These are phyloP conservation scores for Schizotus pectinicornis DNA, from an alignment of 2,888 invertebrate species.

Conservation along the genomic window DNA sequence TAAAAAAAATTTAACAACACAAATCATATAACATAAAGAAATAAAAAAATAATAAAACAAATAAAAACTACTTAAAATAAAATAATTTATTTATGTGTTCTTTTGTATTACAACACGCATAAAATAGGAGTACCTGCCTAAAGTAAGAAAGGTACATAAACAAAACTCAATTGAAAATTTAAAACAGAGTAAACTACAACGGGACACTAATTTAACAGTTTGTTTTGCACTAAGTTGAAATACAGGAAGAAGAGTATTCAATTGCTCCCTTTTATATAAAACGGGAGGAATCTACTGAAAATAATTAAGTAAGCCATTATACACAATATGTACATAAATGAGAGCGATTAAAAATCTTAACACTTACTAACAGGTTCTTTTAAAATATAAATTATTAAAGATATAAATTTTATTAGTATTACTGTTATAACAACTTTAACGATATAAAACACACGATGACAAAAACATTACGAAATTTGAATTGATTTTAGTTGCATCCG, in stretches of 20 bases:
- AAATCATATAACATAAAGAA: slow-evolving; percentile 19
- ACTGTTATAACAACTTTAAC: too few relatives aligned
- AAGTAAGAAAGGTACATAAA: slow-evolving; percentile 16
- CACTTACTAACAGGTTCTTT: too few relatives aligned
- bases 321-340: slow-evolving; percentile 16
- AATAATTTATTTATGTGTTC: slow-evolving; percentile 42
- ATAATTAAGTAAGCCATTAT: slow-evolving; percentile 10
- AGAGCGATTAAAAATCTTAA: slow-evolving; percentile 7
- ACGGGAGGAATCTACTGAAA: background rate
- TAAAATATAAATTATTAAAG: too few relatives aligned
- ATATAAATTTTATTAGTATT: too few relatives aligned
- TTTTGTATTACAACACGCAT: slow-evolving; percentile 26
- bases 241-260: slow-evolving; percentile 13
- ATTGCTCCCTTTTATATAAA: too few relatives aligned
- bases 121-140: slow-evolving; percentile 2
- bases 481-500: too few relatives aligned
- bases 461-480: too few relatives aligned
- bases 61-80: slow-evolving; percentile 45
- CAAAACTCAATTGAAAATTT: slow-evolving; percentile 18
- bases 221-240: slow-evolving; percentile 18
- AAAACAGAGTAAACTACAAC: slow-evolving; percentile 12
- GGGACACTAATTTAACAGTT: slow-evolving; percentile 4
- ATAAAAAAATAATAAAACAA: slow-evolving; percentile 60
- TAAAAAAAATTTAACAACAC: too few relatives aligned
- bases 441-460: too few relatives aligned